These are phyloP conservation scores for Falcaria lacertinaria DNA, from an alignment of 2,888 invertebrate species.

Conservation along the genomic window DNA sequence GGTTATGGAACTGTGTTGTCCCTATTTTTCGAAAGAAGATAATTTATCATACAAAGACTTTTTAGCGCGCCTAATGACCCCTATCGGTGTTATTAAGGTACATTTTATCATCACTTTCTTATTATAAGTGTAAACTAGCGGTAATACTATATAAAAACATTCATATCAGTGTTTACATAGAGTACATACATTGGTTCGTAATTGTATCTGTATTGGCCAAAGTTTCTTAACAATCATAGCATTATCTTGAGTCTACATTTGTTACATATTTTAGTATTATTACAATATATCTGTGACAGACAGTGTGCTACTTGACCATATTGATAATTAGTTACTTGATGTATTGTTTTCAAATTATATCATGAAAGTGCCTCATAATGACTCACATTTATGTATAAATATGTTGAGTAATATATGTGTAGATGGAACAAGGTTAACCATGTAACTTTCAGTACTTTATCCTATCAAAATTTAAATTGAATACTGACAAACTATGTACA, in stretches of 20 bases:
- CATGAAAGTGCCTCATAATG: neutral
- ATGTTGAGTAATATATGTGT: neutral
- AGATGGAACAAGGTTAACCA: neutral
- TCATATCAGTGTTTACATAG: constrained; percentile 62
- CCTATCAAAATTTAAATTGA: neutral
- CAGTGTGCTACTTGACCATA: neutral
- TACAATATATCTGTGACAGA: neutral
- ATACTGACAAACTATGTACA: too few relatives aligned
- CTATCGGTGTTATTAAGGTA: constrained; percentile 65
- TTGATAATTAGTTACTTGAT: neutral
- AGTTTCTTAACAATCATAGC: constrained; percentile 18
- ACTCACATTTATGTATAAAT: neutral
- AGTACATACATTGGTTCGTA: constrained; percentile 29
- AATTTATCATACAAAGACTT: constrained; percentile 54
- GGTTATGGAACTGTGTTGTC: constrained; percentile 73
- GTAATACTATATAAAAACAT: constrained; percentile 52
- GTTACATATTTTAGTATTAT: neutral
- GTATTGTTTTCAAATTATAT: neutral
- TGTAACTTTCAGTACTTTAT: neutral
- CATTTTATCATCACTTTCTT: constrained; percentile 33
- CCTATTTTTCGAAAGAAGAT: constrained; percentile 65
- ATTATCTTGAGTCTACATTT: constrained; percentile 2
- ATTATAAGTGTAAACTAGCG: constrained; percentile 27
- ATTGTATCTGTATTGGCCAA: constrained; percentile 26
- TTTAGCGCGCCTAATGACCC: constrained; percentile 70